These are phyloP conservation scores for Melopsittacus undulatus DNA, from an alignment of 2,797 vertebrate species.

Conservation along the genomic window DNA sequence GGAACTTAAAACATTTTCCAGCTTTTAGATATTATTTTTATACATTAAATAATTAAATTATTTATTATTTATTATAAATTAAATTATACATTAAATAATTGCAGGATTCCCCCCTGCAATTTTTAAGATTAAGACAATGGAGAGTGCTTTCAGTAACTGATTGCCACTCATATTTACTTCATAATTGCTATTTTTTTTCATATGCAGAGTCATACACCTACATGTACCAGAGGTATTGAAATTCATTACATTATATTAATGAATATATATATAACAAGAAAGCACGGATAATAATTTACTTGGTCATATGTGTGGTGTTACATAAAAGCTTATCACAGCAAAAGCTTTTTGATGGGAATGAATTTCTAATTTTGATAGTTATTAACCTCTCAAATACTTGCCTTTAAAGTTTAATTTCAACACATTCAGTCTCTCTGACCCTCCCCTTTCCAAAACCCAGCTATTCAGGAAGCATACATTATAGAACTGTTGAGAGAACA, in stretches of 20 bases:
- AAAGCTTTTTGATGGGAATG: background rate
- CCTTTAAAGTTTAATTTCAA: background rate
- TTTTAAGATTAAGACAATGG: background rate
- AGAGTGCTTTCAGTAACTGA: background rate
- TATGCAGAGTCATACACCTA: background rate
- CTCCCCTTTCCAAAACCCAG: background rate
- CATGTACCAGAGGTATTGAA: background rate
- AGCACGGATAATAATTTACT: background rate
- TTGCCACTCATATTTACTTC: background rate
- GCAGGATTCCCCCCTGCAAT: background rate
- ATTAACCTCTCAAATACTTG: background rate
- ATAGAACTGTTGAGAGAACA: background rate
- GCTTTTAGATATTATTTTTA: background rate
- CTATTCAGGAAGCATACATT: background rate
- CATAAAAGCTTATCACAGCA: background rate
- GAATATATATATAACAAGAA: background rate
- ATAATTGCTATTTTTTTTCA: background rate
- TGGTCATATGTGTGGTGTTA: background rate
- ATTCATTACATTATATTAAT: background rate
- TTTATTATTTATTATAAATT: background rate
- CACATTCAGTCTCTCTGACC: background rate
- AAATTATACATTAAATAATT: background rate
- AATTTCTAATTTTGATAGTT: background rate
- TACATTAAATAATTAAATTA: background rate
- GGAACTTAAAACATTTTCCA: constrained; percentile 3